Base-by-base conservation (phyloP, 2,797 vertebrate genomes). In the Acipenser ruthenus region DNA sequence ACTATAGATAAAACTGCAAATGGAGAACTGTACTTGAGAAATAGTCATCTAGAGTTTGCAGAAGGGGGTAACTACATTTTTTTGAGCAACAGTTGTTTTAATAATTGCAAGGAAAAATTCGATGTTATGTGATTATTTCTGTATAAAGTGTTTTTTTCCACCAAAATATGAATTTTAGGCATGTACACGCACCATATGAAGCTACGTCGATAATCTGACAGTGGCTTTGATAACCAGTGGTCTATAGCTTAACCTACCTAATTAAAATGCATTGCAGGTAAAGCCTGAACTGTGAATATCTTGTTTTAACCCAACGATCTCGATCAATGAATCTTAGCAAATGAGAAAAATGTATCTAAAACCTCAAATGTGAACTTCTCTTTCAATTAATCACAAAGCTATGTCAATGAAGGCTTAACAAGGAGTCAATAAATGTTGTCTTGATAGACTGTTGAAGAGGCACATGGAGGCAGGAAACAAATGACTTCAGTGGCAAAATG, bases 351-450 rank as follows among this genome's bases (percentile, higher is more conserved):
- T 10, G 53, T 37, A 55, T 55, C 53, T 55, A 55, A 55, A 55
- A 55, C 9, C 6, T 55, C 53, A 55, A 55, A 10, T 10, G 53
- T 10, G 10, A 55, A 55, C 53, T 10, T 55, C 52, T 55, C n/a
- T 55, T 55, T n/a, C 53, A 55, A 55, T 55, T 55, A 55, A 55
- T 55, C n/a, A 55, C 53, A 10, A 55, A 9, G 53, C 53, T 55
- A 55, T 55, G 53, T 55, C 53, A 55, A 55, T 55, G n/a, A 55
- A 55, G 53, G 6, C 7, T 55, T 55, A 55, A 55, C 53, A 55
- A 55, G 53, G n/a, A 55, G 53, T 55, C 8, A 55, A 55, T 55
- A 55, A 55, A 55, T 55, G 53, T 55, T 55, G 53, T 55, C 53
- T 55, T 55, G 10, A 55, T 55, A 55, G 53, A 55, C 10, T 55